Conservation (phyloP, 2,797 vertebrate genomes). For the Channa striata region DNA sequence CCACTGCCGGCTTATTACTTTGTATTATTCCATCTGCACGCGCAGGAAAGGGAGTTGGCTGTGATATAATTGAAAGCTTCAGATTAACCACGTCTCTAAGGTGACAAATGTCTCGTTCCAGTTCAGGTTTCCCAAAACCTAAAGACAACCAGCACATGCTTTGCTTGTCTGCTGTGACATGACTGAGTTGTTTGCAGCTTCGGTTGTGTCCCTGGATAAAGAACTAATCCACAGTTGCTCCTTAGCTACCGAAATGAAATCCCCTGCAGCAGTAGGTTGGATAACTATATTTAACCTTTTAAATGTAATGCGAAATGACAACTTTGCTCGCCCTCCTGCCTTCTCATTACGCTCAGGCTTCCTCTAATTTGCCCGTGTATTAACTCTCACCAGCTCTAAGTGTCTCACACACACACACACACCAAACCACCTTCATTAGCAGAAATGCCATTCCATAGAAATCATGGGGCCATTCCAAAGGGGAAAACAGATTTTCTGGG, state of each 20-base stretch:
- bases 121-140: background rate
- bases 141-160: background rate
- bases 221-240: constrained; percentile 4
- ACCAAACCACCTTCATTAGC: constrained; percentile 14
- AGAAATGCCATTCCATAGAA: constrained; percentile 32
- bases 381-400: constrained; percentile 46
- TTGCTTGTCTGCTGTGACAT: background rate
- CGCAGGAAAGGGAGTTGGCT: too few species aligned
- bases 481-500: constrained; percentile 34
- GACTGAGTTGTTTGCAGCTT: background rate
- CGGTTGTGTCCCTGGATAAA: constrained; percentile 9
- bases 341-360: constrained; percentile 64
- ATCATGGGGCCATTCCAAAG: constrained; percentile 34
- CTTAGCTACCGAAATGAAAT: constrained; percentile 34
- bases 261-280: constrained; percentile 20
- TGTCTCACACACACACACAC: constrained; percentile 20
- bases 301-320: constrained; percentile 50
- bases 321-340: constrained; percentile 23
- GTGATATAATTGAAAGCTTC: background rate
- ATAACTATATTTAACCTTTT: constrained; percentile 47
- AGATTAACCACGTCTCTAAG: too few species aligned
- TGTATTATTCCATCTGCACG: too few species aligned
- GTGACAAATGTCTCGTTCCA: too few species aligned
- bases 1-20: too few species aligned
- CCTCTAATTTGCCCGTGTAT: constrained; percentile 59